These are phyloP conservation scores for Manis pentadactyla DNA, from an alignment of 2,797 vertebrate genomes.

Conservation along the genomic window DNA sequence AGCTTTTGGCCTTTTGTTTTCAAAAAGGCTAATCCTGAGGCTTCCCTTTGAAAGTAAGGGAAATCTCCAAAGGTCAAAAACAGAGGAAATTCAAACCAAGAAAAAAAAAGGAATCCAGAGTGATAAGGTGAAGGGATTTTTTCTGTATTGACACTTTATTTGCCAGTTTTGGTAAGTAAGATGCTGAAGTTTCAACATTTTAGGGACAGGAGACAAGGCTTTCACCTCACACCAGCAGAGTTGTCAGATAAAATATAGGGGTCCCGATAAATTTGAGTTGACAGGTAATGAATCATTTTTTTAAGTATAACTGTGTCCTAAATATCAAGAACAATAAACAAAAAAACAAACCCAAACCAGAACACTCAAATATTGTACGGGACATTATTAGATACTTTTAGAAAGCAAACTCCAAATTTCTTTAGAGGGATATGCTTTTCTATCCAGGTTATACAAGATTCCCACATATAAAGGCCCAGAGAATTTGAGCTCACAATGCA, in stretches of 20 bases:
- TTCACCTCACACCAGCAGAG: neutral
- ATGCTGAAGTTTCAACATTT: constrained; percentile 12
- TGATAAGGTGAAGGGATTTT: neutral
- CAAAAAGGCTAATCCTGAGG: neutral
- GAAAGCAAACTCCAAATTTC: neutral
- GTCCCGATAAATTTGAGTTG: neutral
- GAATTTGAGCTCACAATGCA: neutral
- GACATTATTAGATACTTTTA: neutral
- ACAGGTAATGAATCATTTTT: neutral
- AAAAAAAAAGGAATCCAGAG: neutral
- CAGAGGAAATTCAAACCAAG: constrained; percentile 22
- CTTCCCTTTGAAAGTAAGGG: constrained; percentile 49
- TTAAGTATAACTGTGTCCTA: neutral
- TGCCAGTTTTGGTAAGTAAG: constrained; percentile 1
- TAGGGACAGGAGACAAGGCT: neutral
- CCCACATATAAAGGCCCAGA: neutral
- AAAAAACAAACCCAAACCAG: neutral
- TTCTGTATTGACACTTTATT: neutral
- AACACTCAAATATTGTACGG: neutral
- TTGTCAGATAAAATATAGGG: neutral
- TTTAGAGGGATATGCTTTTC: neutral
- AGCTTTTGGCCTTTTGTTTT: neutral
- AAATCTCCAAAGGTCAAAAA: neutral
- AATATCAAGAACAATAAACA: neutral
- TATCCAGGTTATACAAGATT: neutral